Conservation (phyloP, 2,888 invertebrate genomes). For the Mantis religiosa region DNA sequence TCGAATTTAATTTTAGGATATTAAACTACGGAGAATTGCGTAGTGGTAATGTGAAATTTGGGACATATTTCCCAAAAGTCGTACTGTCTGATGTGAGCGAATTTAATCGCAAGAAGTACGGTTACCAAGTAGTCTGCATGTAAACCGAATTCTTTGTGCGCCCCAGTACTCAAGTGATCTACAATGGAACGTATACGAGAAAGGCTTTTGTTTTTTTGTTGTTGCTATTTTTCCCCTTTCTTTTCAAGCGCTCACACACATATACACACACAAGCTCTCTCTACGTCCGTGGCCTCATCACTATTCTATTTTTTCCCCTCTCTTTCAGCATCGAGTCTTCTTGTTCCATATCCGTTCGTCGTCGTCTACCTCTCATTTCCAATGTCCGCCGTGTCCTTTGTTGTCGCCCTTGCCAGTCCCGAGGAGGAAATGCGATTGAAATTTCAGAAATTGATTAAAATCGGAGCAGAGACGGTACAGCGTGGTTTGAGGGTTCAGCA, state of each 20-base stretch:
- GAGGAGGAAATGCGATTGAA: constrained; percentile 10
- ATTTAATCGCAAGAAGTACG: no score
- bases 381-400: not conserved
- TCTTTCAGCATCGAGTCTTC: not conserved
- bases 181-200: not conserved
- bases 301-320: not conserved
- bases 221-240: not conserved
- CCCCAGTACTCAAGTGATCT: not conserved
- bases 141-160: no score
- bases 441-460: constrained; percentile 18
- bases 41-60: no score
- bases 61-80: no score
- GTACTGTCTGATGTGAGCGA: no score
- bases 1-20: no score
- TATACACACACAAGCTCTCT: no score
- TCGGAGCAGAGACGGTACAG: not conserved
- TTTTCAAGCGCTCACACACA: not conserved
- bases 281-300: not conserved
- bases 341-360: not conserved
- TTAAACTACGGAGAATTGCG: no score
- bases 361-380: not conserved
- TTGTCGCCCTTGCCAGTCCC: constrained; percentile 3
- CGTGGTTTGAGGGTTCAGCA: not conserved
- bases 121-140: no score
- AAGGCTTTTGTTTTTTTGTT: not conserved